Conservation (phyloP, 2,113 vertebrate species). For the Zosterops borbonicus region DNA sequence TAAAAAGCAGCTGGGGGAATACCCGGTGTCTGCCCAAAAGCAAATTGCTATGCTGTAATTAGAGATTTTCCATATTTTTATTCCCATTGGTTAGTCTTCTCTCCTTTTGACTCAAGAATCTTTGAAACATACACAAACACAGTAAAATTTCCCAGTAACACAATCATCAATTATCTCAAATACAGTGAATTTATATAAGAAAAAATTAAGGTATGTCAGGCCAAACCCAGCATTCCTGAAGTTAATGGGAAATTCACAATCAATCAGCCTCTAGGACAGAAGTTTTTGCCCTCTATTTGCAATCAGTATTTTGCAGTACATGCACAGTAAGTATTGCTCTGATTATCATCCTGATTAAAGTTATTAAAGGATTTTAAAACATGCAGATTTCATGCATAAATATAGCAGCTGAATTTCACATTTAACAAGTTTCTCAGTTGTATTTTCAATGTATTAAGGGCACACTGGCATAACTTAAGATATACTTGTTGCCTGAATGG, state of each 20-base stretch:
- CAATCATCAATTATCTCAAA: neutral
- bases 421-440: slow-evolving; percentile 22
- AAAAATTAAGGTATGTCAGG: neutral
- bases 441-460: neutral
- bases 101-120: slow-evolving; percentile 2
- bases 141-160: neutral
- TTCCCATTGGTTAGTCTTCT: slow-evolving; percentile 4
- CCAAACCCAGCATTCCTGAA: slow-evolving; percentile 7
- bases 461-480: neutral
- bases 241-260: neutral
- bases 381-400: slow-evolving; percentile 48
- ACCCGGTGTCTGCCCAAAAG: slow-evolving; percentile 52
- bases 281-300: slow-evolving; percentile 2
- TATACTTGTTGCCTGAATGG: neutral
- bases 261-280: neutral
- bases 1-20: slow-evolving; percentile 57
- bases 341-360: slow-evolving; percentile 21
- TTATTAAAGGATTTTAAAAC: slow-evolving; percentile 5
- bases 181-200: neutral
- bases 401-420: neutral
- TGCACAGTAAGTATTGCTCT: slow-evolving; percentile 17
- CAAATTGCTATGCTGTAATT: slow-evolving; percentile 32
- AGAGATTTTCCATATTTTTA: slow-evolving; percentile 25
- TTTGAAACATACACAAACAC: neutral
- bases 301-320: neutral